Evolutionary conservation across 2,888 invertebrate genomes (phyloP), one percentile per base, ranked within the genome.

Genomic region (Dendrolimus pini): DNA sequence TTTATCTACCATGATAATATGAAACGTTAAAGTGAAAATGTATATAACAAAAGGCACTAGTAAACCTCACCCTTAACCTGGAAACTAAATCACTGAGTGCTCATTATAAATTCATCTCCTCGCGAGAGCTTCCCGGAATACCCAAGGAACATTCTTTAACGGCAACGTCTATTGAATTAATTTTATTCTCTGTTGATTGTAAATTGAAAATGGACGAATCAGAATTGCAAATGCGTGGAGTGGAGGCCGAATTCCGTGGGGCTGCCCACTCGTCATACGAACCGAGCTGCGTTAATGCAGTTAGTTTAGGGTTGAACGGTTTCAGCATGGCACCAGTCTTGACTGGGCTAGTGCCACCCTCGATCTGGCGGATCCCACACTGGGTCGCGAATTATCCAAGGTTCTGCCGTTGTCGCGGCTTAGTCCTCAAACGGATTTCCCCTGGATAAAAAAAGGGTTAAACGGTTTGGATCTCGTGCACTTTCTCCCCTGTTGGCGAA

Each of bases 181-280:
- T 85, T 85, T 83, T 77, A 79, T 82, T 80, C 78, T 80, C 78
- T 80, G 84, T 85, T 85, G 84, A 87, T 87, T 85, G 83, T 85
- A 79, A 85, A 85, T 85, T 84, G 83, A 81, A 84, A 85, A 83
- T 74, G 77, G 76, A 72, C 64, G 65, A 65, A 83, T 86, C 77
- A 82, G 85, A 78, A 83, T 78, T 87, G 85, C 83, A 82, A 86
- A 87, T 86, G 65, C 59, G 61, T 55, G 58, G 61, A 62, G 63
- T 62, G 65, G 66, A 58, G 65, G 62, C 52, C 70, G 61, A 64
- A 70, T 70, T 70, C 70, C 62, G 67, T 65, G 65, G 65, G 63
- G 61, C 47, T 10, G 47, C 47, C 47, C 47, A 47, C 47, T 65
- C 71, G 69, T 65, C 65, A 66, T 70, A 69, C 68, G 70, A 65